These are phyloP conservation scores for Pristionchus fissidentatus DNA, from an alignment of 2,888 invertebrate genomes.

Conservation along the genomic window DNA sequence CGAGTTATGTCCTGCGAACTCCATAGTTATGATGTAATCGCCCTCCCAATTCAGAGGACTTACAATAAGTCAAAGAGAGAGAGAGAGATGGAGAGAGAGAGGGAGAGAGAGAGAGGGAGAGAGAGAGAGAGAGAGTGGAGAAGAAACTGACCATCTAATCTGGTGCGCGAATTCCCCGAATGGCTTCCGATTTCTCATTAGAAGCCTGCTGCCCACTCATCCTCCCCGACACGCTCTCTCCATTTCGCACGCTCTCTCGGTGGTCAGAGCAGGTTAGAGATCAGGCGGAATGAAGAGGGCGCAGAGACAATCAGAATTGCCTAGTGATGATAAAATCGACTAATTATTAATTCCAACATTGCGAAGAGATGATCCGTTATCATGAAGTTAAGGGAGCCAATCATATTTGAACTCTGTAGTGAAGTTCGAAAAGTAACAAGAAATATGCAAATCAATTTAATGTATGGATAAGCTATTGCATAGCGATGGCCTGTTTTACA, in stretches of 20 bases:
- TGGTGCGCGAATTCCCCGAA: background rate
- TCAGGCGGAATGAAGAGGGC: background rate
- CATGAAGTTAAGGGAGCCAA: too few relatives aligned
- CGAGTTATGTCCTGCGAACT: too few relatives aligned
- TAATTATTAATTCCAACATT: too few relatives aligned
- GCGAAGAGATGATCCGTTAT: too few relatives aligned
- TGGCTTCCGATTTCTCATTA: background rate
- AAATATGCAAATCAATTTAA: too few relatives aligned
- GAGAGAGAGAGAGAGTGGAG: background rate
- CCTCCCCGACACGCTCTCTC: background rate
- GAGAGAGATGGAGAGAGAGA: background rate
- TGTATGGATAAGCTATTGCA: too few relatives aligned
- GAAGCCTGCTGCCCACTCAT: background rate
- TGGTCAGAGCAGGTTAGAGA: background rate
- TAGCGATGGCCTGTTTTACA: too few relatives aligned
- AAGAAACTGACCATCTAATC: background rate
- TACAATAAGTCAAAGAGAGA: background rate
- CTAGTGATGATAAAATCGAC: too few relatives aligned
- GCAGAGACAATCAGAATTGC: background rate
- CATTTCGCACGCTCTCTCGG: background rate
- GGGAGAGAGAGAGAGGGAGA: background rate
- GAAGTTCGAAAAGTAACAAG: too few relatives aligned
- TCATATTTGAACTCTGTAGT: too few relatives aligned
- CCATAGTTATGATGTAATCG: too few relatives aligned
- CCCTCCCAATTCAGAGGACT: background rate